Conservation (phyloP, 2,888 invertebrate species). For the Sinodicranocentrus sp. region DNA sequence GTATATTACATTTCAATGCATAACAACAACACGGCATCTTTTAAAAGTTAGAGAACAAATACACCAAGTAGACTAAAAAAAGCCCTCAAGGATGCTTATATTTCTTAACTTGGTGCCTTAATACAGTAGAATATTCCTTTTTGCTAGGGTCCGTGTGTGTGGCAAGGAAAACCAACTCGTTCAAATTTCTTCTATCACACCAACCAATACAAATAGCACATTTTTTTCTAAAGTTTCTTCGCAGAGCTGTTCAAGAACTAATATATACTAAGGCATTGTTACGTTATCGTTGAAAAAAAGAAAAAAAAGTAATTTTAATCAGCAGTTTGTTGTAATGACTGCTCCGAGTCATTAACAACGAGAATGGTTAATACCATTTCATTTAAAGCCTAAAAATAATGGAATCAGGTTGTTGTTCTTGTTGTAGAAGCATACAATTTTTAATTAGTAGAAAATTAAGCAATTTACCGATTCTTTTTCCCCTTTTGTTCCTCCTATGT, state of each 20-base stretch:
- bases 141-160: background rate
- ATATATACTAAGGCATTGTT: constrained; percentile 32
- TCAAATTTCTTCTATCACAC: too few relatives aligned
- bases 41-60: constrained; percentile 27
- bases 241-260: too few relatives aligned
- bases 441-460: constrained; percentile 67
- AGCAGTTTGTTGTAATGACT: constrained; percentile 64
- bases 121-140: constrained; percentile 35
- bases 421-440: constrained; percentile 44
- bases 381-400: constrained; percentile 53
- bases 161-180: too few relatives aligned
- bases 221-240: too few relatives aligned
- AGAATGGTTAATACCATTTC: constrained; percentile 65
- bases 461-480: constrained; percentile 58
- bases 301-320: constrained; percentile 59
- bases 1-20: constrained; percentile 44
- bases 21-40: constrained; percentile 50
- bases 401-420: constrained; percentile 43
- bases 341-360: constrained; percentile 64
- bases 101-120: constrained; percentile 46
- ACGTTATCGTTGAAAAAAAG: constrained; percentile 27
- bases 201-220: too few relatives aligned
- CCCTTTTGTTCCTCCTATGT: background rate
- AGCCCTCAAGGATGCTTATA: constrained; percentile 60
- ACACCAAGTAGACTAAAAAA: constrained; percentile 39